These are phyloP conservation scores for Ryuthela nishihirai DNA, from an alignment of 2,888 invertebrate genomes.

Conservation along the genomic window DNA sequence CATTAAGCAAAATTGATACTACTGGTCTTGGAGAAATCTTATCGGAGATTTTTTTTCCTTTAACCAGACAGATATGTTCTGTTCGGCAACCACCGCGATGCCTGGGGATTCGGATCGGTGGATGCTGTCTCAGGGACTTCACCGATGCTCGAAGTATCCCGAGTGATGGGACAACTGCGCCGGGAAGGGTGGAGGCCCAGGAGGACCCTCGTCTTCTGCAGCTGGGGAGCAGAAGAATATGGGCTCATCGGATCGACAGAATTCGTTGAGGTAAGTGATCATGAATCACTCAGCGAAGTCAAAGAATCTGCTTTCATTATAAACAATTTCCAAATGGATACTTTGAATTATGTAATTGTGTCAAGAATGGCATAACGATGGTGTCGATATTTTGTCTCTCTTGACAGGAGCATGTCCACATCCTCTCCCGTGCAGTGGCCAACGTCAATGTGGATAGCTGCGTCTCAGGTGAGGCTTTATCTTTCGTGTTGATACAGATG, in stretches of 20 bases:
- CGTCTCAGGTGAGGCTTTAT: slow-evolving; percentile 47
- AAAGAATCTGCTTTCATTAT: no score
- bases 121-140: slow-evolving; percentile 54
- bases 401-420: slow-evolving; percentile 9
- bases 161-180: slow-evolving; percentile 48
- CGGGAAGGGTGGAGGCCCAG: slow-evolving; percentile 45
- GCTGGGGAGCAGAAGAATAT: slow-evolving; percentile 55
- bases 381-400: no score
- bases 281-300: no score
- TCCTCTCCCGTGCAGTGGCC: slow-evolving; percentile 43
- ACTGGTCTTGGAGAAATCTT: no score
- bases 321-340: no score
- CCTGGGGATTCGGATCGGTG: slow-evolving; percentile 53
- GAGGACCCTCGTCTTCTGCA: slow-evolving; percentile 51
- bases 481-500: no score
- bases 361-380: no score
- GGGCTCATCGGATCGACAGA: slow-evolving; percentile 54
- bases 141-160: slow-evolving; percentile 51
- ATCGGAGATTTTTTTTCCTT: no score
- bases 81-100: slow-evolving; percentile 54
- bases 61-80: slow-evolving; percentile 52
- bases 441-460: slow-evolving; percentile 47
- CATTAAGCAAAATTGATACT: no score
- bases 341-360: no score
- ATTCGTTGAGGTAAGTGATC: slow-evolving; percentile 51